Evolutionary conservation across 1,140 invertebrate genomes (phyloP).

Genomic region (Orius laevigatus): DNA sequence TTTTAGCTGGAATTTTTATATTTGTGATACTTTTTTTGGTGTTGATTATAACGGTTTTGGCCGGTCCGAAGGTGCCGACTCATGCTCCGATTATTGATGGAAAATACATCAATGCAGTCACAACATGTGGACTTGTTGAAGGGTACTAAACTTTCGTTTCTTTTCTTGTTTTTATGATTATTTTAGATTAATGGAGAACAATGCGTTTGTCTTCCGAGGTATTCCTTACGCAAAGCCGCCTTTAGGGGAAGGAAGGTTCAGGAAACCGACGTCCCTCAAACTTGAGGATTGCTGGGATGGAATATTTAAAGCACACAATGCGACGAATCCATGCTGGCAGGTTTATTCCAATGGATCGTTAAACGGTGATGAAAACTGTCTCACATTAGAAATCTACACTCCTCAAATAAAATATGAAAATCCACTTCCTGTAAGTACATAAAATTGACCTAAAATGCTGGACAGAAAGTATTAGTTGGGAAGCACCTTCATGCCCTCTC

Average conservation of each 20-base stretch:
- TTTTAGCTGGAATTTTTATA: slow-evolving; percentile 25
- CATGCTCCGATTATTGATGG: slow-evolving; percentile 41
- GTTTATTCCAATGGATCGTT: slow-evolving; percentile 42
- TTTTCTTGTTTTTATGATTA: slow-evolving; percentile 21
- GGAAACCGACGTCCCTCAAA: slow-evolving; percentile 62
- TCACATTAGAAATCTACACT: slow-evolving; percentile 90
- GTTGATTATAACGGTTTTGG: slow-evolving; percentile 44
- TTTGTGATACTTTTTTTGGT: slow-evolving; percentile 41
- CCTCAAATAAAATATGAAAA: slow-evolving; percentile 31
- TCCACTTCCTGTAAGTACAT: slow-evolving; percentile 17
- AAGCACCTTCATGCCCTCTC: too few relatives aligned
- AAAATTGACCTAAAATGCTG: too few relatives aligned
- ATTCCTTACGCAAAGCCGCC: slow-evolving; percentile 94
- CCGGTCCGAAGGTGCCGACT: slow-evolving; percentile 28
- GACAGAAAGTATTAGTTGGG: too few relatives aligned
- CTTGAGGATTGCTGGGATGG: slow-evolving; percentile 67
- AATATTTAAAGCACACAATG: slow-evolving; percentile 48
- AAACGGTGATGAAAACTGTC: slow-evolving; percentile 72
- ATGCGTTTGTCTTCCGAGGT: slow-evolving; percentile 69
- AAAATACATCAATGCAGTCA: slow-evolving; percentile 51
- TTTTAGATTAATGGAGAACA: slow-evolving; percentile 38
- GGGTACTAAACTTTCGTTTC: slow-evolving; percentile 33
- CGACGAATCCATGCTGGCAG: slow-evolving; percentile 46
- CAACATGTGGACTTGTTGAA: slow-evolving; percentile 59
- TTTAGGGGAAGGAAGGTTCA: slow-evolving; percentile 62